A percentile compares a stretch with the other conserved stretches of the same genome.
Evolutionary conservation across 1,140 invertebrate species (phyloP).

Genomic region (Eciton burchellii): DNA sequence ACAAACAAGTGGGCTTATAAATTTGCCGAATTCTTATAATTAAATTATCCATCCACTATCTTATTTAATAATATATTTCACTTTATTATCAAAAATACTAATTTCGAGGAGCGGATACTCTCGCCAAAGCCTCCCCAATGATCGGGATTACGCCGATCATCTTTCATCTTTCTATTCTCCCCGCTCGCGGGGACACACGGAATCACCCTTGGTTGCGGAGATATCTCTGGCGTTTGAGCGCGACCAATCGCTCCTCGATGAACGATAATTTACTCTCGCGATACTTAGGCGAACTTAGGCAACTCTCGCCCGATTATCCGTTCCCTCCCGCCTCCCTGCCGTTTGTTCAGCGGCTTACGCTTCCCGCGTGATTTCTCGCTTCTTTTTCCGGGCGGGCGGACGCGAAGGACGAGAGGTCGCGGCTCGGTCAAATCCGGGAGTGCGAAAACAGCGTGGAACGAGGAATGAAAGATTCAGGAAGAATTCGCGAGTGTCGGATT

Average conservation of each 20-base stretch:
- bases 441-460: slow-evolving; percentile 59
- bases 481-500: slow-evolving; percentile 43
- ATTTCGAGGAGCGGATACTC: slow-evolving; percentile 36
- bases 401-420: slow-evolving; percentile 13
- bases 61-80: too few species aligned
- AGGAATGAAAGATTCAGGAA: slow-evolving; percentile 66
- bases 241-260: not conserved
- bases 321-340: not conserved
- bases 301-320: not conserved
- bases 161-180: slow-evolving; percentile 47
- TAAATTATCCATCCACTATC: too few species aligned
- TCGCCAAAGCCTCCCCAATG: slow-evolving; percentile 9
- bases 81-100: too few species aligned
- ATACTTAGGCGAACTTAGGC: slow-evolving; percentile 17
- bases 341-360: slow-evolving; percentile 40
- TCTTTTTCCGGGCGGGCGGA: not conserved
- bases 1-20: too few species aligned
- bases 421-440: slow-evolving; percentile 43
- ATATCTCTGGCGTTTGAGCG: not conserved
- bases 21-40: too few species aligned
- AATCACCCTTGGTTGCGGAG: not conserved
- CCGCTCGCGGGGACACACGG: not conserved
- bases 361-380: slow-evolving; percentile 39
- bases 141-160: slow-evolving; percentile 32
- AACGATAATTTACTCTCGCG: slow-evolving; percentile 47